A percentile compares a stretch with the other conserved stretches of the same genome.
phyloP scores from a whole-genome alignment of 2,113 vertebrate genomes.

The Hemiprocne comata region DNA sequence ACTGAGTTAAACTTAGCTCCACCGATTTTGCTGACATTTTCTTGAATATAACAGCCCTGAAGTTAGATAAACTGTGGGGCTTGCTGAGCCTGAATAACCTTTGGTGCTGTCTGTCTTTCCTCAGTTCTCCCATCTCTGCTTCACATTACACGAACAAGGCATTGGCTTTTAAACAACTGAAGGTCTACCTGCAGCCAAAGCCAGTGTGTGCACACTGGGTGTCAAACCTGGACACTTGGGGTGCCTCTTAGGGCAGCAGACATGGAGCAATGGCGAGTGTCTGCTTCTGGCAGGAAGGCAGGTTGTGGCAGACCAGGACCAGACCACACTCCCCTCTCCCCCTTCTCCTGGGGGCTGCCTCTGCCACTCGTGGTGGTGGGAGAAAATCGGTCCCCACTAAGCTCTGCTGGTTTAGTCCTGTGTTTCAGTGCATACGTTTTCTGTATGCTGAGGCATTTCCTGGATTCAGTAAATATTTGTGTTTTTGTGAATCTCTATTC shows the following conservation, averaged over 20 bases:
- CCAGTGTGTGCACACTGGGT: neutral
- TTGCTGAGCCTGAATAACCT: neutral
- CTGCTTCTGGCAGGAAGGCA: neutral
- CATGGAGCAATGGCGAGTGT: neutral
- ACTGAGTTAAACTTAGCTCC: neutral
- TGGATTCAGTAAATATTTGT: rapidly evolving
- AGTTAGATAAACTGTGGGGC: neutral
- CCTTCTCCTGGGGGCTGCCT: neutral
- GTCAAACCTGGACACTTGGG: too few relatives aligned
- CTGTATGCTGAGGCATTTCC: neutral
- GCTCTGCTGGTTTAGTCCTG: neutral
- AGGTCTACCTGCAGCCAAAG: neutral
- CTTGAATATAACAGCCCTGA: neutral
- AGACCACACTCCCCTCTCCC: neutral
- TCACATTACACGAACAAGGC: neutral
- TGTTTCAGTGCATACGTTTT: neutral
- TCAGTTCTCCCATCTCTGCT: neutral
- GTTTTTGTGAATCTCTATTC: neutral
- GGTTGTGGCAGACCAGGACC: rapidly evolving
- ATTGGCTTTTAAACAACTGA: neutral
- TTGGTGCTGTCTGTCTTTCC: neutral
- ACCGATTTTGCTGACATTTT: neutral
- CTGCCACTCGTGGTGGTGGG: neutral
- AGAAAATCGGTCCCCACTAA: neutral
- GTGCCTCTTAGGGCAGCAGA: neutral